Evolutionary conservation across 2,797 vertebrate genomes (phyloP).

Genomic region (Aulostomus chinensis): DNA sequence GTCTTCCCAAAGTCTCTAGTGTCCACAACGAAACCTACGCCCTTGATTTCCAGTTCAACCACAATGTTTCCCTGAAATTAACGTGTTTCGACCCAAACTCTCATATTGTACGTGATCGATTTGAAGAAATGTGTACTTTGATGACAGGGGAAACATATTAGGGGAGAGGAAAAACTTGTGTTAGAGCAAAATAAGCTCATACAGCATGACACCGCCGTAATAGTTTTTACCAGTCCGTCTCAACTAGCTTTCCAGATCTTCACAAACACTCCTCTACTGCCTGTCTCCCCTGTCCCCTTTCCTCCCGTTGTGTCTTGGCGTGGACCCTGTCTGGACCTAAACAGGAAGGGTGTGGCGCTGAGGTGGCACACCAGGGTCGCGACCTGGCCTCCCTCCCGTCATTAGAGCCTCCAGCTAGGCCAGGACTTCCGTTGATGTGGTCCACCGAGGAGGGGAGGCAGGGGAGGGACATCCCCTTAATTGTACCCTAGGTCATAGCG

Average conservation of each 20-base stretch:
- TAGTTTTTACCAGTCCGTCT: constrained; percentile 14
- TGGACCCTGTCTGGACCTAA: constrained; percentile 67
- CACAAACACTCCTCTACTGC: constrained; percentile 33
- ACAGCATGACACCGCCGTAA: neutral
- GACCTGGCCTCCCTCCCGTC: constrained; percentile 78
- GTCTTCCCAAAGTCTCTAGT: too few relatives aligned
- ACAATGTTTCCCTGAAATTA: too few relatives aligned
- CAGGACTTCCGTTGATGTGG: constrained; percentile 81
- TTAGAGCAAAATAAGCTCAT: constrained; percentile 9
- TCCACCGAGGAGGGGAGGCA: constrained; percentile 75
- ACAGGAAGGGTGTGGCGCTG: constrained; percentile 79
- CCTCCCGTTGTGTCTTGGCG: constrained; percentile 39
- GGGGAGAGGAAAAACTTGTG: neutral
- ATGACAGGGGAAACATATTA: neutral
- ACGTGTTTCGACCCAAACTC: too few relatives aligned
- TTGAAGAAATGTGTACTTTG: constrained; percentile 8
- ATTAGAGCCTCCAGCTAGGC: constrained; percentile 79
- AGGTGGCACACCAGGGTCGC: constrained; percentile 80
- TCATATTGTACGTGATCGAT: too few relatives aligned
- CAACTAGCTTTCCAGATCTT: constrained; percentile 24
- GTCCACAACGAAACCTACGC: too few relatives aligned
- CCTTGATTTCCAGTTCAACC: too few relatives aligned
- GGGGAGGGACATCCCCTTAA: constrained; percentile 81
- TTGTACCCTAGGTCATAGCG: constrained; percentile 82
- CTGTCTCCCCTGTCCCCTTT: constrained; percentile 34